A percentile compares a stretch with the other conserved stretches of the same genome.
Conservation (phyloP, 2,113 vertebrate genomes). For the Sprattus sprattus region DNA sequence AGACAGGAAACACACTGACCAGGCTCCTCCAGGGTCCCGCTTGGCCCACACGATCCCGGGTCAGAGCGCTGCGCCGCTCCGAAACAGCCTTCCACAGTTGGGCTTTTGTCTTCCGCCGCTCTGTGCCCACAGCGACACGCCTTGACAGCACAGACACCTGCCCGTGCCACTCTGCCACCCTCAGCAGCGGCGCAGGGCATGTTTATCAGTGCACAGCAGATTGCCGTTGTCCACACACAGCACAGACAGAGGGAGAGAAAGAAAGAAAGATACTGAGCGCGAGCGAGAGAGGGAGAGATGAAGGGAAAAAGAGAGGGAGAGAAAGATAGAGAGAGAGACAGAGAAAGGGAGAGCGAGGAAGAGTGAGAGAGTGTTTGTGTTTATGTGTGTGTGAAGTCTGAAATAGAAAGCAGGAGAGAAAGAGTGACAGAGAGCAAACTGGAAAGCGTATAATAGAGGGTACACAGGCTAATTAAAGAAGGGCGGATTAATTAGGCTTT, state of each 20-base stretch:
- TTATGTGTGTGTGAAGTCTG: background rate
- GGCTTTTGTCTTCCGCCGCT: slow-evolving; percentile 62
- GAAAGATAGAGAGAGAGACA: slow-evolving; percentile 19
- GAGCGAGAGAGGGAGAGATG: slow-evolving; percentile 18
- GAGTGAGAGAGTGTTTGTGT: slow-evolving; percentile 11
- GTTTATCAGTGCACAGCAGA: slow-evolving; percentile 71
- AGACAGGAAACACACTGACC: slow-evolving; percentile 51
- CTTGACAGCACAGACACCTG: slow-evolving; percentile 47
- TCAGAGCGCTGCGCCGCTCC: background rate
- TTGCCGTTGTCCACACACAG: slow-evolving; percentile 53
- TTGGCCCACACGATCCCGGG: background rate
- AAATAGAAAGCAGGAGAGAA: slow-evolving; percentile 5
- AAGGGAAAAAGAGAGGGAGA: slow-evolving; percentile 24
- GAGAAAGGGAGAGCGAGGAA: background rate
- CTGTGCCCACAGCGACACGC: slow-evolving; percentile 36
- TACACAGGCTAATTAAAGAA: slow-evolving; percentile 68
- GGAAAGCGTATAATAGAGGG: slow-evolving; percentile 55
- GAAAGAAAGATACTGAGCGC: slow-evolving; percentile 15
- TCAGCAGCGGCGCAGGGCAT: slow-evolving; percentile 47
- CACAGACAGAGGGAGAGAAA: background rate
- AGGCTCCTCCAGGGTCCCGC: slow-evolving; percentile 48
- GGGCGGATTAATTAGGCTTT: slow-evolving; percentile 70
- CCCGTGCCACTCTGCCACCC: slow-evolving; percentile 57
- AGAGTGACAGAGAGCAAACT: slow-evolving; percentile 38
- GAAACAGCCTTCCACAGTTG: slow-evolving; percentile 57